Conservation (phyloP, 2,888 invertebrate genomes). For the Drosophila nr. perissopoda region DNA sequence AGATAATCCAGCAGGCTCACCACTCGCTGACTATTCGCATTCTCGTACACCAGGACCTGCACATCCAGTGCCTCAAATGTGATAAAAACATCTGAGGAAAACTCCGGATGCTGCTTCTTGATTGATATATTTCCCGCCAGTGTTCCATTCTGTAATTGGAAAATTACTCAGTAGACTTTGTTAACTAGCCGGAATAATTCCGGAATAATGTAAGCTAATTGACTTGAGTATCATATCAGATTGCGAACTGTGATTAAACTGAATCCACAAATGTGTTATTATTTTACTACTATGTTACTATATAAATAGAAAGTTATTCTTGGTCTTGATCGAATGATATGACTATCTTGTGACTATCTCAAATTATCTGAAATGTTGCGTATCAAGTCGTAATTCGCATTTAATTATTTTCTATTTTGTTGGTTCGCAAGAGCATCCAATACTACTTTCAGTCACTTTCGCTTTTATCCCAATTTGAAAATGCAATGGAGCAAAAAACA, state of each 20-base stretch:
- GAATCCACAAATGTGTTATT: background rate
- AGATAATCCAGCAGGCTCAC: constrained; percentile 86
- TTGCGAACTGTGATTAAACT: background rate
- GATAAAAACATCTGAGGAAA: constrained; percentile 90
- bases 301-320: background rate
- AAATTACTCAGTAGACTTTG: background rate
- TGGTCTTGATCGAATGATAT: no score
- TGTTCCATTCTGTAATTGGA: constrained; percentile 86
- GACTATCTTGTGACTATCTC: no score
- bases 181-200: background rate
- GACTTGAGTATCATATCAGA: background rate
- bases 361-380: background rate
- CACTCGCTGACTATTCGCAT: constrained; percentile 85
- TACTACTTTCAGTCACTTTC: background rate
- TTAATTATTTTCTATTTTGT: background rate
- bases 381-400: no score
- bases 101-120: constrained; percentile 88
- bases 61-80: constrained; percentile 83
- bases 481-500: background rate
- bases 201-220: background rate
- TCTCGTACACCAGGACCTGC: constrained; percentile 70
- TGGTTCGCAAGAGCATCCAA: background rate
- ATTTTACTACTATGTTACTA: background rate
- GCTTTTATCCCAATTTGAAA: background rate
- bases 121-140: constrained; percentile 90